Evolutionary conservation across 1,140 invertebrate genomes (phyloP).

Genomic region (Conus betulinus): DNA sequence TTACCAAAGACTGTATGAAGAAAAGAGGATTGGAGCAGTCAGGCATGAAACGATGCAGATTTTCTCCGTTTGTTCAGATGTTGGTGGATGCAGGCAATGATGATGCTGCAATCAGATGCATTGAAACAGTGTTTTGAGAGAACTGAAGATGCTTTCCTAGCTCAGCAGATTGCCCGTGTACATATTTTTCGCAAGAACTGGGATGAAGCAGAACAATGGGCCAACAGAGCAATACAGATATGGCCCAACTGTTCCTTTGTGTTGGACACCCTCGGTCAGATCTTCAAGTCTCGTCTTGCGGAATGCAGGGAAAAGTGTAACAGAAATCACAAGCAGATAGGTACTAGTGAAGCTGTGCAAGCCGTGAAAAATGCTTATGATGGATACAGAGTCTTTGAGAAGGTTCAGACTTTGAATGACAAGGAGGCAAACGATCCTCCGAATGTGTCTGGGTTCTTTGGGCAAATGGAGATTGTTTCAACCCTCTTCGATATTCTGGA

Average conservation of each 20-base stretch:
- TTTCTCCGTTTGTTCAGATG: conserved; percentile 50
- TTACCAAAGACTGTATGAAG: conserved; percentile 51
- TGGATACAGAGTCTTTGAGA: conserved; percentile 44
- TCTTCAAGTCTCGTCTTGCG: conserved; percentile 46
- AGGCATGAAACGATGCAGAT: conserved; percentile 39
- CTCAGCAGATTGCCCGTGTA: conserved; percentile 55
- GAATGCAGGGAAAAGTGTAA: conserved; percentile 39
- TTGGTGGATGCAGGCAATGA: conserved; percentile 40
- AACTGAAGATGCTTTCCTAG: conserved; percentile 50
- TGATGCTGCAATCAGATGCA: conserved; percentile 44
- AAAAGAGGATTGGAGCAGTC: conserved; percentile 40
- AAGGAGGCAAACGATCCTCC: conserved; percentile 24
- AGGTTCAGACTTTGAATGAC: conserved; percentile 46
- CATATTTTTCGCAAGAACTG: conserved; percentile 52
- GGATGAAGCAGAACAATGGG: conserved; percentile 49
- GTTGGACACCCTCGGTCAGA: conserved; percentile 57
- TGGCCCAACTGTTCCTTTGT: conserved; percentile 55
- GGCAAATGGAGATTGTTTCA: conserved; percentile 47
- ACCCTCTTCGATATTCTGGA: conserved; percentile 41
- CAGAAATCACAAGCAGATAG: neutral
- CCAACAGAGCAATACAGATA: conserved; percentile 39
- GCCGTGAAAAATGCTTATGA: conserved; percentile 38
- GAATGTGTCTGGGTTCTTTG: conserved; percentile 52
- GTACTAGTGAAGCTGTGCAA: conserved; percentile 17
- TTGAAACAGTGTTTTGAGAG: conserved; percentile 48